A percentile compares a stretch with the other conserved stretches of the same genome.
These are phyloP conservation scores for Poecilia picta DNA, from an alignment of 2,797 vertebrate genomes.

Conservation along the genomic window DNA sequence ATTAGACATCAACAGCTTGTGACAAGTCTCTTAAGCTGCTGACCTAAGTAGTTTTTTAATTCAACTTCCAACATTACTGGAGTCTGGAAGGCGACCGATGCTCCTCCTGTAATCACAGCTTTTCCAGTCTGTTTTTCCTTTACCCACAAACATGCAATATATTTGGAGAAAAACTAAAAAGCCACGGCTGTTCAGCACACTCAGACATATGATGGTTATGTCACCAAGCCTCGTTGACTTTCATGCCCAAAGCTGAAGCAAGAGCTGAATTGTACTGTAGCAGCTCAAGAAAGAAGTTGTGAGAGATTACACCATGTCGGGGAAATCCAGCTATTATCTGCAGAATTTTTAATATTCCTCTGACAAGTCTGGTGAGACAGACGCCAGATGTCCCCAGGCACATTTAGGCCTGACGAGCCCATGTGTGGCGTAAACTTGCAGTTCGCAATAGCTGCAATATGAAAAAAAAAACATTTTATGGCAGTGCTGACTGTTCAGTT, in stretches of 20 bases:
- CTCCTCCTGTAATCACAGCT: background rate
- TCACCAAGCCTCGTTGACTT: constrained; percentile 24
- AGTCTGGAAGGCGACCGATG: background rate
- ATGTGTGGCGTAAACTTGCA: constrained; percentile 3
- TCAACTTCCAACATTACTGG: background rate
- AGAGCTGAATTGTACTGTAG: constrained; percentile 28
- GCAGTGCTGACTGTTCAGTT: background rate
- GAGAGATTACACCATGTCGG: constrained; percentile 43
- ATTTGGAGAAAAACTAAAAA: background rate
- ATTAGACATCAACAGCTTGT: background rate
- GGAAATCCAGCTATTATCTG: constrained; percentile 62
- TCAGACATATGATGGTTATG: constrained; percentile 1
- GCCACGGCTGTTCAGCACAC: background rate
- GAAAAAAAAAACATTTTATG: background rate
- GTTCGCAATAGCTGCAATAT: constrained; percentile 32
- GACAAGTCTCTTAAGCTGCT: background rate
- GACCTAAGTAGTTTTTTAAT: background rate
- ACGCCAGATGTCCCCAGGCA: constrained; percentile 37
- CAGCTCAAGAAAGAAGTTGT: constrained; percentile 28
- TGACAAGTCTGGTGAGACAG: constrained; percentile 40
- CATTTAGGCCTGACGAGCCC: constrained; percentile 17
- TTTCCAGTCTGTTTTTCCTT: background rate
- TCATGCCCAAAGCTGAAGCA: constrained; percentile 23
- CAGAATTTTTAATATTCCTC: constrained; percentile 37
- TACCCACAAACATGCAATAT: background rate